Conservation (phyloP, 1,140 invertebrate species). For the Trichoplusia ni region DNA sequence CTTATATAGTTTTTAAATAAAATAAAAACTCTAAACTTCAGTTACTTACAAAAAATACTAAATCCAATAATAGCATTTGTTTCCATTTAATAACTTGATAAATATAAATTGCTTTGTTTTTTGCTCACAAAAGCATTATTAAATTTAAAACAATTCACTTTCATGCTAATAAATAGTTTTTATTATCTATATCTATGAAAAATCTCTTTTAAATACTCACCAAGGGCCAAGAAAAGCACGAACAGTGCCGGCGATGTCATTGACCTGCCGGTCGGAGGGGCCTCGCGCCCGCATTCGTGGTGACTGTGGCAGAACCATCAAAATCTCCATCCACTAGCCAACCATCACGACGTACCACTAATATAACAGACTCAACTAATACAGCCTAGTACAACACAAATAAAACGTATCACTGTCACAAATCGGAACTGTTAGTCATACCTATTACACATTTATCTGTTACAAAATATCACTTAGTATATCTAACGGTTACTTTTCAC, state of each 20-base stretch:
- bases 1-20: neutral
- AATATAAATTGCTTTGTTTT: no score
- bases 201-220: slow-evolving; percentile 55
- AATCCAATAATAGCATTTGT: no score
- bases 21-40: no score
- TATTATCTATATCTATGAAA: no score
- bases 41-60: no score
- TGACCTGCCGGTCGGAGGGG: slow-evolving; percentile 64
- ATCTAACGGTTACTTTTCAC: no score
- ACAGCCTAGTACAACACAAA: neutral
- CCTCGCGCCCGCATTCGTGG: slow-evolving; percentile 59
- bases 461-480: neutral
- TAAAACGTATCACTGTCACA: neutral
- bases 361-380: neutral
- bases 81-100: no score
- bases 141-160: no score
- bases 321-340: slow-evolving; percentile 42
- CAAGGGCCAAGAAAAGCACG: slow-evolving; percentile 61
- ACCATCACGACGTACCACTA: slow-evolving; percentile 5
- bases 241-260: slow-evolving; percentile 65
- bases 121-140: no score
- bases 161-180: no score
- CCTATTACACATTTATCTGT: slow-evolving; percentile 7
- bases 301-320: slow-evolving; percentile 50
- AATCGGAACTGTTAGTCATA: slow-evolving; percentile 3